Evolutionary conservation across 2,888 invertebrate genomes (phyloP).

Genomic region (Eupeodes latifasciatus): DNA sequence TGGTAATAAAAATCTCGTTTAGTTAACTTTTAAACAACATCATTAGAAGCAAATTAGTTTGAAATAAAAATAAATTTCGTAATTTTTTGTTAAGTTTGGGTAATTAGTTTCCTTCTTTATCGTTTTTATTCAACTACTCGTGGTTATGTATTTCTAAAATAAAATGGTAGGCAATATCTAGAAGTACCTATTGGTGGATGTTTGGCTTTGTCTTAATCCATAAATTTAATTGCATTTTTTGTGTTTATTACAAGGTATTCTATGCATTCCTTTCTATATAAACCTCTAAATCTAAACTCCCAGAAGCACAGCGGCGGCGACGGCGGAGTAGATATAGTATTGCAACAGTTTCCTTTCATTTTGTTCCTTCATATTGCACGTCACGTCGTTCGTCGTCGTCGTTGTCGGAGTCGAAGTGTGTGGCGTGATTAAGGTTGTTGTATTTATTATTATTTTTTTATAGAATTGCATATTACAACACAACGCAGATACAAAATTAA

Average conservation of each 20-base stretch:
- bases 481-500: constrained; percentile 18
- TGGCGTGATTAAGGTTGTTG: constrained; percentile 46
- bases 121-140: not conserved
- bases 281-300: constrained; percentile 27
- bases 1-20: no score
- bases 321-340: constrained; percentile 1
- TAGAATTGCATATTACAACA: constrained; percentile 67
- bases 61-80: constrained; percentile 18
- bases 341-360: constrained; percentile 64
- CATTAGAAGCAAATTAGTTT: not conserved
- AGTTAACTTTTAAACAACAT: not conserved
- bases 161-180: not conserved
- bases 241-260: constrained; percentile 47
- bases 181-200: no score
- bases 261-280: not conserved
- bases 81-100: constrained; percentile 18
- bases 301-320: constrained; percentile 37
- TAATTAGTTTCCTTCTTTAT: not conserved
- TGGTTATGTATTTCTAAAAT: constrained; percentile 28
- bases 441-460: constrained; percentile 37
- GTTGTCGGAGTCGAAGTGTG: constrained; percentile 4
- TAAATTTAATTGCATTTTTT: constrained; percentile 61
- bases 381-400: no score
- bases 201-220: constrained; percentile 18
- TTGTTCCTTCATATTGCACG: constrained; percentile 34